A percentile compares a stretch with the other conserved stretches of the same genome.
Evolutionary conservation across 2,888 invertebrate species (phyloP).

Genomic region (Megamerina dolium): DNA sequence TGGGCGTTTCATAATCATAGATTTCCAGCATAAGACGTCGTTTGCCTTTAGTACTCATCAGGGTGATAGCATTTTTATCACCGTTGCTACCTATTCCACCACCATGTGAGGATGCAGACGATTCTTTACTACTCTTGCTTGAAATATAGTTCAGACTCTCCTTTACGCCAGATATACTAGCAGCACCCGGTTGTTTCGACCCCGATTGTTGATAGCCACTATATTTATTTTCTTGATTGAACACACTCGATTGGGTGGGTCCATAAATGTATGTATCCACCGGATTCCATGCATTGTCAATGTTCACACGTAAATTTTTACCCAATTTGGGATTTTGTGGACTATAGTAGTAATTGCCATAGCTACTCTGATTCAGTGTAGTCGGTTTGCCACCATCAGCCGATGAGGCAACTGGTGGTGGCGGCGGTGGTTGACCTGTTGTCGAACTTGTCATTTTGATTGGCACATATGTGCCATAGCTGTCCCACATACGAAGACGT

Average conservation of each 20-base stretch:
- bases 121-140: slow-evolving; percentile 21
- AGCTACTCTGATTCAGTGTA: slow-evolving; percentile 37
- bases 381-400: slow-evolving; percentile 38
- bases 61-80: slow-evolving; percentile 24
- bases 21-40: slow-evolving; percentile 59
- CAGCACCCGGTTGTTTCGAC: slow-evolving; percentile 26
- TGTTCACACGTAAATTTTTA: slow-evolving; percentile 47
- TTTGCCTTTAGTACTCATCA: slow-evolving; percentile 44
- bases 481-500: slow-evolving; percentile 69
- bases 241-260: slow-evolving; percentile 49
- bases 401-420: slow-evolving; percentile 39
- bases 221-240: slow-evolving; percentile 49
- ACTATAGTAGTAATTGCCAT: slow-evolving; percentile 44
- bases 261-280: slow-evolving; percentile 50
- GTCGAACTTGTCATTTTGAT: slow-evolving; percentile 46
- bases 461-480: slow-evolving; percentile 54
- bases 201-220: slow-evolving; percentile 44
- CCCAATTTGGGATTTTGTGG: slow-evolving; percentile 47
- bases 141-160: slow-evolving; percentile 47
- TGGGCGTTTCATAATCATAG: slow-evolving; percentile 70
- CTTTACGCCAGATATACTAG: slow-evolving; percentile 39
- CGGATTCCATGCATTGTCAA: slow-evolving; percentile 50
- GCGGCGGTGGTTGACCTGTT: slow-evolving; percentile 42
- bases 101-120: slow-evolving; percentile 10
- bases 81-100: too few relatives aligned